Evolutionary conservation across 1,140 invertebrate species (phyloP), one percentile per base, ranked within the genome.

Genomic region (Drosophila azteca): DNA sequence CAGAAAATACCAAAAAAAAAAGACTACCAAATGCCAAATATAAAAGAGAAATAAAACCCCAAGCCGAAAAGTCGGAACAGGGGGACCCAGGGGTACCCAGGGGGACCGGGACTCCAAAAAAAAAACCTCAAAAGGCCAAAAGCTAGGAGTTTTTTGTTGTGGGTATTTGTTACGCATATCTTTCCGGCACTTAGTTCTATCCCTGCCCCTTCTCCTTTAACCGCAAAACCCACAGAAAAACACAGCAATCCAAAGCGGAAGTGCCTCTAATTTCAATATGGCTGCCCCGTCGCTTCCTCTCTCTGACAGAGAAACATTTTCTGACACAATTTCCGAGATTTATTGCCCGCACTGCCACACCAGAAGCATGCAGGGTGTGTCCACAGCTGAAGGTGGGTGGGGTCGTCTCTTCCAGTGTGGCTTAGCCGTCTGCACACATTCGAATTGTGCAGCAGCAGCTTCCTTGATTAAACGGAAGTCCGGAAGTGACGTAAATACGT

Each of bases 251-350:
- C 73, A 78, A 78, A 87, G 53, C 82, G 82, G 82, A 87, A 87
- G 70, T 87, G 66, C 74, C 74, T 87, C 83, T 87, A 87, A 87
- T 88, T 87, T 87, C 83, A 87, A 87, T 82, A 87, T 88, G 83
- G 83, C 71, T 9, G 66, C 70, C 74, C 45, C 68, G 44, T 49
- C 64, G 24, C 64, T 52, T 24, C 53, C 26, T 24, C 26, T 20
- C 55, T 44, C 43, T 70, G 54, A 63, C 57, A 69, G 58, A 79
- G 73, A 83, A 85, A 85, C 81, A 85, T 85, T 85, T 87, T 80
- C 82, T 88, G 83, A 85, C 82, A 87, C 82, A 85, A 85, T 87
- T 87, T 85, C 82, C 82, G 74, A 87, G 82, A 85, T 85, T 85
- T 87, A 87, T 87, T 82, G 74, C 69, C 83, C 53, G 31, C 65